Percentiles rank a stretch among this genome's conserved stretches.
Evolutionary conservation across 2,888 invertebrate genomes (phyloP).

Genomic region (Xiphydria camelus): DNA sequence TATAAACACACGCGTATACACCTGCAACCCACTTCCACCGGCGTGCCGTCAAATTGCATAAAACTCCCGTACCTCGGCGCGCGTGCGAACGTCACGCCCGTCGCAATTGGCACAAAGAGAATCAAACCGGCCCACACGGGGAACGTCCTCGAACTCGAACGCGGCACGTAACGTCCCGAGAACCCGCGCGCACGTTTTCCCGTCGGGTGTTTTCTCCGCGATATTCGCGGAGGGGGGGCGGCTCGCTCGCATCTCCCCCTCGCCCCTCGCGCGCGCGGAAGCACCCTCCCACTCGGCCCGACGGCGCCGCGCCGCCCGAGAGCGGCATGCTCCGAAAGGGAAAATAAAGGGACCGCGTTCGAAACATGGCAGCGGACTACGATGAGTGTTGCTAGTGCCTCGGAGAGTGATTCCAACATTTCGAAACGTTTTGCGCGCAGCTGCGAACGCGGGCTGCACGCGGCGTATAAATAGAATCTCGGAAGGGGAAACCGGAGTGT

Average conservation of each 20-base stretch:
- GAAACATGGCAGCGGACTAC: constrained; percentile 52
- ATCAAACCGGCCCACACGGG: no score
- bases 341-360: background rate
- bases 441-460: constrained; percentile 26
- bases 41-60: no score
- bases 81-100: no score
- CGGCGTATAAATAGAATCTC: constrained; percentile 11
- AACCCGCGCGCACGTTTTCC: constrained; percentile 1
- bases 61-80: no score
- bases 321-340: constrained; percentile 12
- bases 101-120: no score
- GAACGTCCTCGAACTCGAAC: no score
- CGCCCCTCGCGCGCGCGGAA: constrained; percentile 1
- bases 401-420: constrained; percentile 1
- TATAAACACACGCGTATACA: no score
- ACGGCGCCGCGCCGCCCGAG: constrained; percentile 22
- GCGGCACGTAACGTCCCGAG: no score
- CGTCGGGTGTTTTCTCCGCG: no score
- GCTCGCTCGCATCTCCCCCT: background rate
- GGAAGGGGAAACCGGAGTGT: constrained; percentile 16
- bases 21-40: no score
- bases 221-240: no score
- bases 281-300: constrained; percentile 12
- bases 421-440: constrained; percentile 23
- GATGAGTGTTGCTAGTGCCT: constrained; percentile 35